These are phyloP conservation scores for Drosophila pectinifera DNA, from an alignment of 1,140 invertebrate species.

Conservation along the genomic window DNA sequence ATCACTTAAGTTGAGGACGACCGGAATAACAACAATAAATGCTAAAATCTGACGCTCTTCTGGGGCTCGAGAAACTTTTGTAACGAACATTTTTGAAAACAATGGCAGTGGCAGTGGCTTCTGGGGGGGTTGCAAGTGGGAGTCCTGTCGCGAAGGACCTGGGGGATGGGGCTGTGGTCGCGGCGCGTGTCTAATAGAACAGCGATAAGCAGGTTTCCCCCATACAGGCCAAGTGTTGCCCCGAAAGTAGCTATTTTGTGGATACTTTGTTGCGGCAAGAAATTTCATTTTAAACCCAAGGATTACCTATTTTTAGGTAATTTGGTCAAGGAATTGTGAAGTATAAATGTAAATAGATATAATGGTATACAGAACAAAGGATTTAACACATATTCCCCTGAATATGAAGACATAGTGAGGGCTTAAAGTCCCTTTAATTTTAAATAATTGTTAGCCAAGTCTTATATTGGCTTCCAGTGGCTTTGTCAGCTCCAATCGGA, in stretches of 20 bases:
- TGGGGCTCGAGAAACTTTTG: conserved; percentile 40
- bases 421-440: too few relatives aligned
- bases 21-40: conserved; percentile 50
- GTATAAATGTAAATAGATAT: too few relatives aligned
- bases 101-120: conserved; percentile 13
- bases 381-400: too few relatives aligned
- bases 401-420: too few relatives aligned
- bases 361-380: too few relatives aligned
- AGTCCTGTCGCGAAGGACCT: too few relatives aligned
- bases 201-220: conserved; percentile 59
- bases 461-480: background rate
- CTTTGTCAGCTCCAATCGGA: conserved; percentile 1
- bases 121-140: background rate
- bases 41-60: conserved; percentile 52
- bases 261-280: conserved; percentile 3
- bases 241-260: conserved; percentile 5
- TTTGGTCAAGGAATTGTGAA: too few relatives aligned
- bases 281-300: too few relatives aligned
- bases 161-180: conserved; percentile 3
- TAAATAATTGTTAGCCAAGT: too few relatives aligned
- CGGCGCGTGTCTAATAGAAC: conserved; percentile 71
- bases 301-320: background rate
- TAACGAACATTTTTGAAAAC: conserved; percentile 53
- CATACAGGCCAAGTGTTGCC: background rate
- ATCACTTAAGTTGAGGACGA: conserved; percentile 70